Evolutionary conservation across 2,888 invertebrate genomes (phyloP), one percentile per base, ranked within the genome.

Genomic region (Blastobasis lacticolella): DNA sequence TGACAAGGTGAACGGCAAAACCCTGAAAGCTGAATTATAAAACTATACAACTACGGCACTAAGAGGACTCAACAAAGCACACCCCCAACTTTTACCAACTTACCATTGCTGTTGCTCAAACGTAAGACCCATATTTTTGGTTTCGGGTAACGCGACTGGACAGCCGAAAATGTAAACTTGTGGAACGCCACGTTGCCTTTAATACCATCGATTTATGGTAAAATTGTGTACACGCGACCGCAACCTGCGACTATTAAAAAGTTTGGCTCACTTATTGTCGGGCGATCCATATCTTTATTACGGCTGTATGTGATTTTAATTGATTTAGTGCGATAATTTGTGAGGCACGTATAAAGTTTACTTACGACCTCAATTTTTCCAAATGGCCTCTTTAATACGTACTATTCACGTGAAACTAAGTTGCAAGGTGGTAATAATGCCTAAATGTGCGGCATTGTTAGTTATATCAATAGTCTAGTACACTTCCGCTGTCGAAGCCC

Each of bases 1-100:
- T 57, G 61, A 62, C 62, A 62, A 64, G 56, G 58, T 61, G 52
- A 62, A 60, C 66, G 64, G 61, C 67, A 69, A 71, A 69, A 68
- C 63, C 57, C 52, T 45, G 52, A 61, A 53, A 51, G 52, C 59
- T 55, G 58, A 44, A 44, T 57, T 57, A 61, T 59, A 64, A 66
- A 65, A 56, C 40, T 40, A 6, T 40, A n/a, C 6, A 23, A 48
- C 42, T 10, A 36, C 41, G 9, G n/a, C 38, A 46, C 46, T 42
- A 46, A 4, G 48, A 48, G 37, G 46, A 46, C 46, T 46, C 23
- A 7, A 45, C 36, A 23, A 9, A 4, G 9, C 45, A 45, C 45
- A 6, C 45, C 36, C 36, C 23, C 1, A 7, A 3, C 5, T 23
- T 45, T 36, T 23, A 36, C 8, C 0, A 37, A 45, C 2, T 23